Percentiles rank a stretch among this genome's conserved stretches.
These are phyloP conservation scores for Acronicta leporina DNA, from an alignment of 2,888 invertebrate species.

Conservation along the genomic window DNA sequence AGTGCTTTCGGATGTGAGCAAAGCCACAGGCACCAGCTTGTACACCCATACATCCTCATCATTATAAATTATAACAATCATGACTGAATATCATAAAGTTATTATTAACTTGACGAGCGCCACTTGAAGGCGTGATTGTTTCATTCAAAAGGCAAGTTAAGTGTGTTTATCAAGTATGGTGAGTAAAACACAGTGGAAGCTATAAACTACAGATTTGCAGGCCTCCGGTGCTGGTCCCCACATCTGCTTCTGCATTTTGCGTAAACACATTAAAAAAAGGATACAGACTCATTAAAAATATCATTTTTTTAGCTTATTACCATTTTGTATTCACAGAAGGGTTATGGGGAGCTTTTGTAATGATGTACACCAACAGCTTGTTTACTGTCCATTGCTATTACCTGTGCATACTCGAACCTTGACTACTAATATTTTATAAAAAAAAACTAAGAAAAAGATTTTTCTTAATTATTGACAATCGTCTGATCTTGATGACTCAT, in stretches of 20 bases:
- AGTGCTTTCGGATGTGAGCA: no score
- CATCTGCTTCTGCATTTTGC: slow-evolving; percentile 57
- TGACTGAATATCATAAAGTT: slow-evolving; percentile 21
- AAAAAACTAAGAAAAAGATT: no score
- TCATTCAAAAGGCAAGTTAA: slow-evolving; percentile 55
- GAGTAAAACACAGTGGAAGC: slow-evolving; percentile 66
- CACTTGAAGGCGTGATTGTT: slow-evolving; percentile 49
- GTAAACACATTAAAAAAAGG: slow-evolving; percentile 42
- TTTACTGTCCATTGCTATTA: no score
- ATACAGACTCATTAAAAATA: not conserved
- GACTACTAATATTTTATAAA: no score
- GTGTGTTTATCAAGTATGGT: slow-evolving; percentile 73
- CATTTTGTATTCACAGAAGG: no score
- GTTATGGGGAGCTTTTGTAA: no score
- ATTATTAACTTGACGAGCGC: slow-evolving; percentile 28
- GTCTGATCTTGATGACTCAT: no score
- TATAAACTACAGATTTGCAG: slow-evolving; percentile 77
- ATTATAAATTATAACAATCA: not conserved
- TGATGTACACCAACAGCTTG: no score
- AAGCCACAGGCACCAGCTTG: no score
- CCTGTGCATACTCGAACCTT: no score
- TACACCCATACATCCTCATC: not conserved
- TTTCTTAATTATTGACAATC: no score
- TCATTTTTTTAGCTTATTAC: no score
- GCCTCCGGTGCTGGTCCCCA: slow-evolving; percentile 52